These are phyloP conservation scores for Clarias platycephalus DNA, from an alignment of 2,797 vertebrate species.

Conservation along the genomic window DNA sequence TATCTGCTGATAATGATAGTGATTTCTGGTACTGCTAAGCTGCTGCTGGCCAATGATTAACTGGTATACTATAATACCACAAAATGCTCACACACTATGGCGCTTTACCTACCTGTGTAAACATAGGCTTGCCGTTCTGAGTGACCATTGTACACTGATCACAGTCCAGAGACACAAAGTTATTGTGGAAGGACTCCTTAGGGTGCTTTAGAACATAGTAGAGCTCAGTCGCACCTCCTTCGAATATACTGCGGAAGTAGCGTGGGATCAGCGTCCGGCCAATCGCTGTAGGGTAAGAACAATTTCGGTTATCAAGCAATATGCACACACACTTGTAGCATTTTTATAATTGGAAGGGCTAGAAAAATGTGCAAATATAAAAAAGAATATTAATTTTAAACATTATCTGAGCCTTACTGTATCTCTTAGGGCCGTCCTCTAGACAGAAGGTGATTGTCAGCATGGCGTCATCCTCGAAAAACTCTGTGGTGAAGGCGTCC, in stretches of 20 bases:
- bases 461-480: constrained; percentile 90
- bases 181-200: constrained; percentile 90
- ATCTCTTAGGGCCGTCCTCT: constrained; percentile 91
- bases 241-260: constrained; percentile 90
- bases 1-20: background rate
- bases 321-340: background rate
- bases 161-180: constrained; percentile 86
- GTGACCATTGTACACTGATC: constrained; percentile 92
- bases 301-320: constrained; percentile 6
- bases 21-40: background rate
- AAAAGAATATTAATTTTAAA: background rate
- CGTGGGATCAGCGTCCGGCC: constrained; percentile 87
- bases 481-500: constrained; percentile 89
- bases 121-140: constrained; percentile 89
- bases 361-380: background rate
- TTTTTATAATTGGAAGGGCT: background rate
- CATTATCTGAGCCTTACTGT: constrained; percentile 73
- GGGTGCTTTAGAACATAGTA: constrained; percentile 87
- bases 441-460: constrained; percentile 90
- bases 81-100: background rate
- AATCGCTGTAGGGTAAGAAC: constrained; percentile 70
- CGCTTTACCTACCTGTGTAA: constrained; percentile 80
- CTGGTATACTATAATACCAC: background rate
- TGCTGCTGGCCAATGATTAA: background rate
- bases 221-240: constrained; percentile 85